These are phyloP conservation scores for Pristionchus japonicus DNA, from an alignment of 2,888 invertebrate species.

Conservation along the genomic window DNA sequence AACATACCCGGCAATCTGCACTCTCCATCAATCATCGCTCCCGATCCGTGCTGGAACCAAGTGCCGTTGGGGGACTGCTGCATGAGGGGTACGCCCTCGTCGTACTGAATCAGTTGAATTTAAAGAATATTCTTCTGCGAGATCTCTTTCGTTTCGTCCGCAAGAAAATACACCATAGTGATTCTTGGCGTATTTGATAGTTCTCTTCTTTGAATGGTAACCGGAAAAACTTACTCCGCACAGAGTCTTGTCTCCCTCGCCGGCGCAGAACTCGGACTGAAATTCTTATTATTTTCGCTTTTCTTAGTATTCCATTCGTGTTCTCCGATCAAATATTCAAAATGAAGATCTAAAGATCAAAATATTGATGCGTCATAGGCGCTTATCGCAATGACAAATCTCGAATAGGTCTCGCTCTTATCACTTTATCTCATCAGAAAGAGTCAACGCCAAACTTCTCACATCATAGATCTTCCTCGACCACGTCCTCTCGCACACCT, in stretches of 20 bases:
- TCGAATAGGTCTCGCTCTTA: too few relatives aligned
- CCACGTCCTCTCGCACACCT: constrained; percentile 22
- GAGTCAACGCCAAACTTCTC: neutral
- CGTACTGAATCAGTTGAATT: too few relatives aligned
- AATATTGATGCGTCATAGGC: too few relatives aligned
- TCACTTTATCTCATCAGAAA: too few relatives aligned
- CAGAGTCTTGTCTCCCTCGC: constrained; percentile 5
- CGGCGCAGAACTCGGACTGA: constrained; percentile 29
- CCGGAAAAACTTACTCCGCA: neutral
- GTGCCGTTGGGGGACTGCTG: neutral
- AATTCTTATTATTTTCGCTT: neutral
- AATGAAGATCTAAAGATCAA: neutral
- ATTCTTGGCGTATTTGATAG: too few relatives aligned
- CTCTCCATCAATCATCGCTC: neutral
- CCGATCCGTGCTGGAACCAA: constrained; percentile 38
- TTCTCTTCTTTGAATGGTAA: too few relatives aligned
- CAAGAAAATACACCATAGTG: too few relatives aligned
- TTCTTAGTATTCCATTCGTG: too few relatives aligned
- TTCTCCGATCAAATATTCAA: neutral
- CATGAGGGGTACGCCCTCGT: constrained; percentile 20
- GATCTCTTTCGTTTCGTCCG: too few relatives aligned
- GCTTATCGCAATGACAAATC: too few relatives aligned
- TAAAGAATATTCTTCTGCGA: too few relatives aligned
- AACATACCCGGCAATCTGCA: constrained; percentile 5
- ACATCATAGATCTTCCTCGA: constrained; percentile 32